Evolutionary conservation across 2,888 invertebrate species (phyloP).

Genomic region (Antheraea yamamai): DNA sequence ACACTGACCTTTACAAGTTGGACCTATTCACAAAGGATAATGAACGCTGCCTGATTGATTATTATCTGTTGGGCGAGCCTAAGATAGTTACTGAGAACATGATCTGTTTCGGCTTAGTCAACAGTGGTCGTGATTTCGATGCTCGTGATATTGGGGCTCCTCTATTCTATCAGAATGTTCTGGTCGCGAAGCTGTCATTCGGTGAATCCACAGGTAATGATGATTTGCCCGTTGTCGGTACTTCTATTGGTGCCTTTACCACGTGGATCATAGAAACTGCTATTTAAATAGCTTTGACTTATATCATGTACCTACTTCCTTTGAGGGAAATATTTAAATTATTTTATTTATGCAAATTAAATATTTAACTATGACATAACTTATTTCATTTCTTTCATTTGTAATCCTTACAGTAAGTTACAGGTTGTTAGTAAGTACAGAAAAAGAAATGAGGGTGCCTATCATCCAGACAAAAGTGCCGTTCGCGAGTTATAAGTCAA

Average conservation of each 20-base stretch:
- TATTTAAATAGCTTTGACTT: slow-evolving; percentile 11
- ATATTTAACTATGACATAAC: background rate
- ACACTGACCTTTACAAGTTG: slow-evolving; percentile 24
- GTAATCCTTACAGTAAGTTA: too few species aligned
- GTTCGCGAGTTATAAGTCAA: too few species aligned
- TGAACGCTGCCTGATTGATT: slow-evolving; percentile 28
- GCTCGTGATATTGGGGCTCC: slow-evolving; percentile 64
- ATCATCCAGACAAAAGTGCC: too few species aligned
- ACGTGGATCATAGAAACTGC: slow-evolving; percentile 47
- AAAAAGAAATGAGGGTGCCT: background rate
- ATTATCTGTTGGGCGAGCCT: slow-evolving; percentile 16
- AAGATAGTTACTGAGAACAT: slow-evolving; percentile 41
- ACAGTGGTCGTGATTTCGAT: slow-evolving; percentile 41
- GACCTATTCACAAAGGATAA: slow-evolving; percentile 27
- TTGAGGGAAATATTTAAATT: background rate
- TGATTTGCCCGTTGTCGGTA: slow-evolving; percentile 69
- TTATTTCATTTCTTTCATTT: background rate
- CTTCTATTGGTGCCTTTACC: slow-evolving; percentile 55
- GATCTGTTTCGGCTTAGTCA: slow-evolving; percentile 50
- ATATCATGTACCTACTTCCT: background rate
- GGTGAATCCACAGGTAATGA: slow-evolving; percentile 67
- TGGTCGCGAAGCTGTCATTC: slow-evolving; percentile 73
- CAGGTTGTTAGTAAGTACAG: background rate
- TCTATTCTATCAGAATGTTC: slow-evolving; percentile 51
- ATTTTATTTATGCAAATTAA: background rate